phyloP scores from a whole-genome alignment of 2,113 vertebrate genomes.

The Cranoglanis bouderius region DNA sequence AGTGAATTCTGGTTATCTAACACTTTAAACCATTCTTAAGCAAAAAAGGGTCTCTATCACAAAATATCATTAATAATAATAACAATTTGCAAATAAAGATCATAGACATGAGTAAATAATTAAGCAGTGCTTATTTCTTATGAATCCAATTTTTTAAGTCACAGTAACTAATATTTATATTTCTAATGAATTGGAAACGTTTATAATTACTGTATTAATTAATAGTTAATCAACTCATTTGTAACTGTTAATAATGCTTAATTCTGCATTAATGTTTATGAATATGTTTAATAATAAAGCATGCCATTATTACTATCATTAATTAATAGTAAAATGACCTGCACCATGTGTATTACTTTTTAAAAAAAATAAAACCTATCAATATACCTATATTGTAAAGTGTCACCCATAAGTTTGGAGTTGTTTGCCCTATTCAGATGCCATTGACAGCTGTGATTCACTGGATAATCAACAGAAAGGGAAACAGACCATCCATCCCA shows the following conservation, averaged over 20 bases:
- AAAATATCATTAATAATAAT: no score
- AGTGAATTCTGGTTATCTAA: neutral
- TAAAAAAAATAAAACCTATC: neutral
- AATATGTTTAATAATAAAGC: neutral
- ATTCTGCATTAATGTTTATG: neutral
- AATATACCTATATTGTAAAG: neutral
- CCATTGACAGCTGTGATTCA: neutral
- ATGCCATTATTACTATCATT: neutral
- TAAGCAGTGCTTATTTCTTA: neutral
- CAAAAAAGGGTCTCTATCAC: neutral
- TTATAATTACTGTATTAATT: neutral
- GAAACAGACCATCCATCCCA: neutral
- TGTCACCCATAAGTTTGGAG: neutral
- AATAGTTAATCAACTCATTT: neutral
- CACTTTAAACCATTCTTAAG: neutral
- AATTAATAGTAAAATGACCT: neutral
- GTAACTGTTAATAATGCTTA: no score
- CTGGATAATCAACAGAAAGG: neutral
- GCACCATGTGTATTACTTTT: neutral
- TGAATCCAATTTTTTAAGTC: no score
- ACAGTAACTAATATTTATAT: neutral
- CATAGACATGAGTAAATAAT: neutral
- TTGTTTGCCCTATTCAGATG: neutral
- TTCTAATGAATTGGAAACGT: neutral
- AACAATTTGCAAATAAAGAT: neutral